Evolutionary conservation across 2,797 vertebrate species (phyloP).

Genomic region (Sebastolobus altivelis): DNA sequence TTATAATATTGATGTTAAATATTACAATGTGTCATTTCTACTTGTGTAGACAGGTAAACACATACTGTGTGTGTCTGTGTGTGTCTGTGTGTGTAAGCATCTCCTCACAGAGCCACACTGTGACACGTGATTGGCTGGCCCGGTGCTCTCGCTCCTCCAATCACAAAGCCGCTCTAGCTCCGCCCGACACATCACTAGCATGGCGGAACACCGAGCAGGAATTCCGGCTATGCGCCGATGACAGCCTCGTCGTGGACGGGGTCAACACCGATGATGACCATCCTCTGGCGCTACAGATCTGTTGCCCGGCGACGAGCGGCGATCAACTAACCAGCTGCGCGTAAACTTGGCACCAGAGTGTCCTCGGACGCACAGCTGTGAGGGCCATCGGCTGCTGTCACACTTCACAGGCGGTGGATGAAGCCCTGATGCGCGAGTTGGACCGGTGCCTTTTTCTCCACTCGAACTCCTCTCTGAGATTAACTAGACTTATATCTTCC

Average conservation of each 20-base stretch:
- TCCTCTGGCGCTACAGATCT: conserved; percentile 8
- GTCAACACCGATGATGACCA: conserved; percentile 7
- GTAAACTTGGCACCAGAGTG: background rate
- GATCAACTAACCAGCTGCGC: conserved; percentile 29
- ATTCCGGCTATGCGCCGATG: conserved; percentile 64
- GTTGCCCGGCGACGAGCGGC: conserved; percentile 55
- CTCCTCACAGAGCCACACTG: conserved; percentile 11
- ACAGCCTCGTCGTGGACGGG: conserved; percentile 18
- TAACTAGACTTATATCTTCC: background rate
- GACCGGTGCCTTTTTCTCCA: conserved; percentile 40
- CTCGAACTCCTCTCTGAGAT: conserved; percentile 9
- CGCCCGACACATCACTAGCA: conserved; percentile 70
- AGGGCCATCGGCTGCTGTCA: conserved; percentile 1
- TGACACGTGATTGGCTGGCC: conserved; percentile 66
- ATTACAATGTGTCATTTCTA: background rate
- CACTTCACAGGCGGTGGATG: conserved; percentile 38
- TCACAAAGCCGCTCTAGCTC: conserved; percentile 54
- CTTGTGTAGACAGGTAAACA: background rate
- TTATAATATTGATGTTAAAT: background rate
- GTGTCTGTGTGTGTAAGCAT: conserved; percentile 4
- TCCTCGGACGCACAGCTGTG: conserved; percentile 42
- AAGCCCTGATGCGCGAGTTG: conserved; percentile 70
- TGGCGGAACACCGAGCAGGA: conserved; percentile 74
- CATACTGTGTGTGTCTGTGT: background rate
- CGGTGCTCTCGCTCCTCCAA: conserved; percentile 53